Percentiles rank a stretch among this genome's conserved stretches.
These are phyloP conservation scores for Nephrotoma appendiculata DNA, from an alignment of 2,888 invertebrate genomes.

Conservation along the genomic window DNA sequence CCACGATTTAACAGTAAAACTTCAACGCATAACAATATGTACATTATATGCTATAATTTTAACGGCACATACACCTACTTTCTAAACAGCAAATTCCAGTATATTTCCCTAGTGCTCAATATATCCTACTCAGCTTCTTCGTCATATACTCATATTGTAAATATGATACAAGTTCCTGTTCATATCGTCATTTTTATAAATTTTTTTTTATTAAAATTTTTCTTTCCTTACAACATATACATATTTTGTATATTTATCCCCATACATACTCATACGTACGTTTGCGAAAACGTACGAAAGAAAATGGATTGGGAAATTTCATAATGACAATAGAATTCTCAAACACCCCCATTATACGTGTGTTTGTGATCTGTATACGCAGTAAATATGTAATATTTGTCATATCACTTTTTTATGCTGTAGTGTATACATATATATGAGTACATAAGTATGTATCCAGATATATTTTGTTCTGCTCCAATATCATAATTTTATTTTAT, in stretches of 20 bases:
- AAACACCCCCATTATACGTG: background rate
- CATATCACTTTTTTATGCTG: background rate
- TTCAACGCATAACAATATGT: no score
- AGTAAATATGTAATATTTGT: background rate
- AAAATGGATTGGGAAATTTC: background rate
- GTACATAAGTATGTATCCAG: background rate
- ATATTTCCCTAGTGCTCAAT: background rate
- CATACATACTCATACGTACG: background rate
- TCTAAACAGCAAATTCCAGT: background rate
- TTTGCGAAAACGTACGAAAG: background rate
- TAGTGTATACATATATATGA: background rate
- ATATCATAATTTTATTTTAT: background rate
- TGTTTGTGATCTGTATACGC: background rate
- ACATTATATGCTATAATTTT: background rate
- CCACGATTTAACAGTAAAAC: no score
- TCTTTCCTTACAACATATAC: background rate
- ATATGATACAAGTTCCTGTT: background rate
- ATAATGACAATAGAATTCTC: background rate
- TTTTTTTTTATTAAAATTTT: background rate
- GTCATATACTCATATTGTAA: background rate
- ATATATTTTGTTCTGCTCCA: background rate
- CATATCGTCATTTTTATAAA: background rate
- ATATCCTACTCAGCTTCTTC: background rate
- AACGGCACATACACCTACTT: background rate
- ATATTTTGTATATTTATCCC: background rate